Percentiles rank a stretch among this genome's conserved stretches.
phyloP scores from a whole-genome alignment of 1,140 invertebrate genomes.

The Colletes latitarsis region DNA sequence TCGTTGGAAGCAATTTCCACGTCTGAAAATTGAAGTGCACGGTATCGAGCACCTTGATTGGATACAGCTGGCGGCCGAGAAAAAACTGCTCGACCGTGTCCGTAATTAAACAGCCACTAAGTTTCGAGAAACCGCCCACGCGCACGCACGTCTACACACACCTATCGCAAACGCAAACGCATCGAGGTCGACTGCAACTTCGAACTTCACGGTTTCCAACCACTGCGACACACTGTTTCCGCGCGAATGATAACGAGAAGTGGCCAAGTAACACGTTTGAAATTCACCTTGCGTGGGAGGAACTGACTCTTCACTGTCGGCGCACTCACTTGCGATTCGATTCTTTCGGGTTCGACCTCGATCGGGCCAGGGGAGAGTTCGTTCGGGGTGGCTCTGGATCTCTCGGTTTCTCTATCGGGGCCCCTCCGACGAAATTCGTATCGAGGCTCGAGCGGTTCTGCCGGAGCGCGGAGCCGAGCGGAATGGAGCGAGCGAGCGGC shows the following conservation, averaged over 20 bases:
- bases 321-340: conserved; percentile 18
- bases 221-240: conserved; percentile 1
- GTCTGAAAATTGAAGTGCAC: too few relatives aligned
- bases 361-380: conserved; percentile 9
- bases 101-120: conserved; percentile 17
- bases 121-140: conserved; percentile 21
- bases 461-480: conserved; percentile 54
- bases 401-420: conserved; percentile 25
- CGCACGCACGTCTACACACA: background rate
- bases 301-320: conserved; percentile 1
- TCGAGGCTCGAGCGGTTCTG: conserved; percentile 69
- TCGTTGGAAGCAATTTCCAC: too few relatives aligned
- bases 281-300: background rate
- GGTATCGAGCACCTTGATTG: background rate
- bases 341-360: conserved; percentile 6
- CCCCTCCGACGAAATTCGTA: conserved; percentile 66
- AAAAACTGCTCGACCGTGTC: background rate
- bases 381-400: conserved; percentile 53
- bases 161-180: conserved; percentile 30
- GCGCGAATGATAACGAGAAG: background rate
- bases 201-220: conserved; percentile 1
- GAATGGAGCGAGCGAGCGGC: conserved; percentile 48
- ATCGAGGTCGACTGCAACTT: conserved; percentile 43
- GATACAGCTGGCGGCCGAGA: background rate
- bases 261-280: background rate